These are phyloP conservation scores for Heliconius eleuchia DNA, from an alignment of 1,140 invertebrate genomes.

Conservation along the genomic window DNA sequence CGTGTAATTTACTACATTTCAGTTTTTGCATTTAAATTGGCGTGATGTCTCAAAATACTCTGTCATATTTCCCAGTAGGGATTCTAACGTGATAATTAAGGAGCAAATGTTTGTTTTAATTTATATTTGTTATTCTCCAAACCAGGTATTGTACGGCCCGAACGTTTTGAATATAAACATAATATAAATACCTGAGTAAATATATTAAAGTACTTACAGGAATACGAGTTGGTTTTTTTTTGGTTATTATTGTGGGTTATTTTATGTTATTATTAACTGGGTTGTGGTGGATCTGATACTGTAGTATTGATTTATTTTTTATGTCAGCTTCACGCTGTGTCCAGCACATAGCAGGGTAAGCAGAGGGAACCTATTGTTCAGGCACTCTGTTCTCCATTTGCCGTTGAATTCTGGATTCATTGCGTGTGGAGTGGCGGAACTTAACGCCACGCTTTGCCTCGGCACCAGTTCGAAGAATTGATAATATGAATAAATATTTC, in stretches of 20 bases:
- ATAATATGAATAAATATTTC: background rate
- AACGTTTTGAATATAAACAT: slow-evolving; percentile 6
- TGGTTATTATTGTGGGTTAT: background rate
- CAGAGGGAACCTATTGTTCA: too few species aligned
- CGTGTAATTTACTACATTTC: slow-evolving; percentile 36
- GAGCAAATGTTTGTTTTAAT: background rate
- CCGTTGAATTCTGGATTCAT: too few species aligned
- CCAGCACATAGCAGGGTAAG: too few species aligned
- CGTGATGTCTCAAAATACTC: slow-evolving; percentile 31
- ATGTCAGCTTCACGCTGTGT: too few species aligned
- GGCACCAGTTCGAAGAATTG: background rate
- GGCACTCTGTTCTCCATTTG: too few species aligned
- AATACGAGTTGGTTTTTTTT: background rate
- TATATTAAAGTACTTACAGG: background rate
- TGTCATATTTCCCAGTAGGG: slow-evolving; percentile 28
- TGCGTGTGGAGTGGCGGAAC: too few species aligned
- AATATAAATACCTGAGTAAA: background rate
- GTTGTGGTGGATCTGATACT: background rate
- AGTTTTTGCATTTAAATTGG: slow-evolving; percentile 33
- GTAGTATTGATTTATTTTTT: too few species aligned
- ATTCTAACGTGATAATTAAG: slow-evolving; percentile 34
- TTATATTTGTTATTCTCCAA: slow-evolving; percentile 9
- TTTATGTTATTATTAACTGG: background rate
- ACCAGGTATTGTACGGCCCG: background rate
- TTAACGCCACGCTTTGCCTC: too few species aligned